Percentiles rank a stretch among this genome's conserved stretches.
Evolutionary conservation across 1,140 invertebrate genomes (phyloP).

Genomic region (Leptonema lineaticorne): DNA sequence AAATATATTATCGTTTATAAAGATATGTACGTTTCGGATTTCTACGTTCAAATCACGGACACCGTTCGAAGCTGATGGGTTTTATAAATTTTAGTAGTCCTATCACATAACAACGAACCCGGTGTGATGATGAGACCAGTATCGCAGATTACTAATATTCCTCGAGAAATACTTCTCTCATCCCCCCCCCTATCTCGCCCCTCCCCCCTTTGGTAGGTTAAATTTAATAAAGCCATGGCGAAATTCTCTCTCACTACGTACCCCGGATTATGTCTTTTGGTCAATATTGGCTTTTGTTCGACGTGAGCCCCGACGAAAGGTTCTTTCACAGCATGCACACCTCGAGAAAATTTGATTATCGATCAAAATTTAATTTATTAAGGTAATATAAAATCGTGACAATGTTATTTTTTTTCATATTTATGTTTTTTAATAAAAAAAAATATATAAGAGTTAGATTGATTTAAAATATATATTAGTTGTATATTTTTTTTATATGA

Average conservation of each 20-base stretch:
- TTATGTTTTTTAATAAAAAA: too few relatives aligned
- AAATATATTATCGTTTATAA: too few relatives aligned
- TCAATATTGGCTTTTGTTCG: slow-evolving; percentile 20
- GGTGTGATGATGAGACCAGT: background rate
- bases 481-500: too few relatives aligned
- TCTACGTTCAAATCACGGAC: too few relatives aligned
- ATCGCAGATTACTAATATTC: background rate
- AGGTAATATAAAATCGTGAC: background rate
- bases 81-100: background rate
- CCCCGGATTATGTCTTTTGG: background rate
- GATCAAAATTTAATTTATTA: slow-evolving; percentile 14
- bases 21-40: too few relatives aligned
- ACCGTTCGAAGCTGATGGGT: background rate
- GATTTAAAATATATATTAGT: too few relatives aligned
- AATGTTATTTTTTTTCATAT: too few relatives aligned
- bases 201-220: background rate
- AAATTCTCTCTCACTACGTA: too few relatives aligned
- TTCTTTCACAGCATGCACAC: background rate
- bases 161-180: too few relatives aligned
- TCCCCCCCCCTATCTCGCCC: too few relatives aligned
- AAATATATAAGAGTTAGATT: too few relatives aligned
- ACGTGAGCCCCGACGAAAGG: background rate
- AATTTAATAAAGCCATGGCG: slow-evolving; percentile 12
- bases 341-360: background rate
- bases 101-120: background rate